Conservation (phyloP, 2,113 vertebrate genomes). For the Limanda limanda region DNA sequence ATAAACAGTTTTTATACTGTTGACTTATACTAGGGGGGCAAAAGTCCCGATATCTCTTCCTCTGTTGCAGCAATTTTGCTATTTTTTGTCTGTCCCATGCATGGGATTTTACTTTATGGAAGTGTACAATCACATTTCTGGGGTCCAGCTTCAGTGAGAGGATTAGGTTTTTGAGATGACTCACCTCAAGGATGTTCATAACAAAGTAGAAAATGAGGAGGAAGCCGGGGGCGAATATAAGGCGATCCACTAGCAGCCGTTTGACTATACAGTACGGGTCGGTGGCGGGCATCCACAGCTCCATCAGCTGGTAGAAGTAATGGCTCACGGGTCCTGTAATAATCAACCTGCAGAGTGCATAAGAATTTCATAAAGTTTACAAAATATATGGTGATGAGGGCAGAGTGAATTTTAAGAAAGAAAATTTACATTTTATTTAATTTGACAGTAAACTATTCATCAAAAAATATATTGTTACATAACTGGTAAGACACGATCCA, state of each 20-base stretch:
- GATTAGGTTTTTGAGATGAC: not conserved
- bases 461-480: not conserved
- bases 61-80: too few relatives aligned
- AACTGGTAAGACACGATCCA: too few relatives aligned
- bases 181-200: constrained; percentile 90
- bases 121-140: too few relatives aligned
- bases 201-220: constrained; percentile 87
- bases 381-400: not conserved
- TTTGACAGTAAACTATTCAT: too few relatives aligned
- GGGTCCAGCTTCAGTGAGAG: not conserved
- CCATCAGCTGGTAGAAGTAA: constrained; percentile 88
- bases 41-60: too few relatives aligned
- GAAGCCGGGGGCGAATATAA: constrained; percentile 87
- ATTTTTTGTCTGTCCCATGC: too few relatives aligned
- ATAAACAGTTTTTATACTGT: too few relatives aligned
- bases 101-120: too few relatives aligned
- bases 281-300: constrained; percentile 83
- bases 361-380: not conserved
- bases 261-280: constrained; percentile 81
- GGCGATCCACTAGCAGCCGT: constrained; percentile 87
- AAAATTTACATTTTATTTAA: too few relatives aligned
- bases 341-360: constrained; percentile 80
- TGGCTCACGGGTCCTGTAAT: constrained; percentile 90
- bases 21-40: too few relatives aligned
- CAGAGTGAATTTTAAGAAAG: not conserved